A percentile compares a stretch with the other conserved stretches of the same genome.
Evolutionary conservation across 1,140 invertebrate genomes (phyloP).

Genomic region (Nymphalis io): DNA sequence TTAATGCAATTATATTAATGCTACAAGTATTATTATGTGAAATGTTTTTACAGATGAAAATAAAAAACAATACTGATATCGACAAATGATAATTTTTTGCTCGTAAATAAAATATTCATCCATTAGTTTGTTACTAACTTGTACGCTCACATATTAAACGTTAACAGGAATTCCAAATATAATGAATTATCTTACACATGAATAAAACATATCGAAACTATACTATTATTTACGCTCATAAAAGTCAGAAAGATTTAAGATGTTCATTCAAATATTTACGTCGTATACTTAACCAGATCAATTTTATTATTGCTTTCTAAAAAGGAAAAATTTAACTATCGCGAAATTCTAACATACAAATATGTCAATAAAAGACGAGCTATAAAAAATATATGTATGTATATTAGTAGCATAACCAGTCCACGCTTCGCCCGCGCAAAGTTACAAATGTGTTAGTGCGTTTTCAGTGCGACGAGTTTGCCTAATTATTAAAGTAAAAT

Average conservation of each 20-base stretch:
- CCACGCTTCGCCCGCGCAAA: too few species aligned
- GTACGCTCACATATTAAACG: neutral
- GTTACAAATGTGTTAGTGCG: too few species aligned
- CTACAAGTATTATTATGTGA: too few species aligned
- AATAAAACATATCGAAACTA: conserved; percentile 31
- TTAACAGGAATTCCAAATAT: conserved; percentile 24
- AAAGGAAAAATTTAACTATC: neutral
- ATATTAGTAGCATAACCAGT: neutral
- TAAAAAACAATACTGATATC: neutral
- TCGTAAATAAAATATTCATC: neutral
- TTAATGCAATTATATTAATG: too few species aligned
- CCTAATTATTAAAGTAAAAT: too few species aligned
- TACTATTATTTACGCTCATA: conserved; percentile 25
- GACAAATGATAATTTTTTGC: neutral
- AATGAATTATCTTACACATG: conserved; percentile 35
- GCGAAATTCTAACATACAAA: neutral
- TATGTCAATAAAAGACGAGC: neutral
- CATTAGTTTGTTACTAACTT: neutral
- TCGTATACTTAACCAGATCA: conserved; percentile 25
- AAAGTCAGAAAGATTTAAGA: conserved; percentile 26
- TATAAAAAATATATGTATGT: neutral
- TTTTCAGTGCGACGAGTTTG: too few species aligned
- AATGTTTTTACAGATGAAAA: too few species aligned
- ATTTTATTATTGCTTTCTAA: conserved; percentile 25
- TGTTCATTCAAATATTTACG: conserved; percentile 24